A percentile compares a stretch with the other conserved stretches of the same genome.
These are phyloP conservation scores for Elegia similella DNA, from an alignment of 2,888 invertebrate species.

Conservation along the genomic window DNA sequence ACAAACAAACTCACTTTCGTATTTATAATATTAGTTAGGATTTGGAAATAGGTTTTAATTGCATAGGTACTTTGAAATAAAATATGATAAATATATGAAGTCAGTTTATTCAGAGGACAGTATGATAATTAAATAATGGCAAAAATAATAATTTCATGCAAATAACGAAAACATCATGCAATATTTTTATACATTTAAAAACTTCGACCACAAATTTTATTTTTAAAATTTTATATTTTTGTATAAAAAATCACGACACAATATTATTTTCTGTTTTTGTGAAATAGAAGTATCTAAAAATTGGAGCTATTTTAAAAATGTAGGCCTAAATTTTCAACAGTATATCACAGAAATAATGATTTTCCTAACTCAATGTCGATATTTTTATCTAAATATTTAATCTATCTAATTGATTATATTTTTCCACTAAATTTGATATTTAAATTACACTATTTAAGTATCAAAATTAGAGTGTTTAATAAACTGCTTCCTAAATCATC, in stretches of 20 bases:
- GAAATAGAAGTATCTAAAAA: constrained; percentile 23
- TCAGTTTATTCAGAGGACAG: constrained; percentile 37
- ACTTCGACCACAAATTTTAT: constrained; percentile 25
- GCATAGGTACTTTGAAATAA: constrained; percentile 4
- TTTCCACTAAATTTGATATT: constrained; percentile 7
- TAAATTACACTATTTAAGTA: neutral
- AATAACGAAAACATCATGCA: constrained; percentile 73
- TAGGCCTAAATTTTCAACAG: constrained; percentile 41
- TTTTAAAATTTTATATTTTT: constrained; percentile 2
- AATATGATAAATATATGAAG: constrained; percentile 27
- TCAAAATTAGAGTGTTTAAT: neutral
- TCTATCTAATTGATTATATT: constrained; percentile 24
- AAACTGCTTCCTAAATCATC: neutral
- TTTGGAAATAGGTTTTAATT: no score
- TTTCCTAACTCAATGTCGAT: constrained; percentile 36
- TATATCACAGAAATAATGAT: constrained; percentile 62
- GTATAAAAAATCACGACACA: constrained; percentile 1
- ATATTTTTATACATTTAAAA: constrained; percentile 57
- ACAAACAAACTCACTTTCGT: no score
- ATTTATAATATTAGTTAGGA: no score
- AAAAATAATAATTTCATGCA: constrained; percentile 59
- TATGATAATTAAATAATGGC: constrained; percentile 23
- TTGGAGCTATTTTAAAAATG: constrained; percentile 36
- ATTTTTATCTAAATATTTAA: constrained; percentile 23
- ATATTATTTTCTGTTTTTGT: neutral